Evolutionary conservation across 2,797 vertebrate species (phyloP).

Genomic region (Urophycis tenuis): DNA sequence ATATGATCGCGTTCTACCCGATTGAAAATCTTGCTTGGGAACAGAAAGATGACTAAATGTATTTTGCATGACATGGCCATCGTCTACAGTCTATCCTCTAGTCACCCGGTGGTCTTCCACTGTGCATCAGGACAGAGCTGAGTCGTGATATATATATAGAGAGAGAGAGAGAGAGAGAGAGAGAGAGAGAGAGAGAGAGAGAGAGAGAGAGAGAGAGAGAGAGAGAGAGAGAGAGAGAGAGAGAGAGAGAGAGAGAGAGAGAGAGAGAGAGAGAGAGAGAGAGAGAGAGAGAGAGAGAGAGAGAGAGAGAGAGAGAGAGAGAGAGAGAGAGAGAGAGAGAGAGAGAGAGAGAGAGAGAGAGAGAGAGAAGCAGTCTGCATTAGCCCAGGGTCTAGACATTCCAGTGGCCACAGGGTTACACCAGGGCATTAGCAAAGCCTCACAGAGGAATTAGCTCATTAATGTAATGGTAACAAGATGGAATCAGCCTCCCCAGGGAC

Average conservation of each 20-base stretch:
- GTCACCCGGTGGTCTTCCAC: neutral
- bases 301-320: neutral
- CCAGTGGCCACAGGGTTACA: constrained; percentile 62
- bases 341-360: too few relatives aligned
- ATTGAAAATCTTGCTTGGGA: neutral
- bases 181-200: neutral
- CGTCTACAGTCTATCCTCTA: neutral
- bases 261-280: too few relatives aligned
- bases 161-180: neutral
- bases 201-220: too few relatives aligned
- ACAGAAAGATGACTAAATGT: neutral
- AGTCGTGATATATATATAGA: too few relatives aligned
- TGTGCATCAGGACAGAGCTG: too few relatives aligned
- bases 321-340: too few relatives aligned
- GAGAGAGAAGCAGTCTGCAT: neutral
- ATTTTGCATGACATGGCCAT: neutral
- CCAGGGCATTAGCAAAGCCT: constrained; percentile 69
- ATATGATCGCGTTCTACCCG: neutral
- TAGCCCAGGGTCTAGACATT: constrained; percentile 52
- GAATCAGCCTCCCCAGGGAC: constrained; percentile 69
- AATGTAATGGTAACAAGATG: constrained; percentile 79
- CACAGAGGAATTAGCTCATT: constrained; percentile 74
- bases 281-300: too few relatives aligned
- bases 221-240: too few relatives aligned
- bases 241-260: too few relatives aligned